These are phyloP conservation scores for Melanotaenia pygmaea DNA, from an alignment of 2,797 vertebrate species.

Conservation along the genomic window DNA sequence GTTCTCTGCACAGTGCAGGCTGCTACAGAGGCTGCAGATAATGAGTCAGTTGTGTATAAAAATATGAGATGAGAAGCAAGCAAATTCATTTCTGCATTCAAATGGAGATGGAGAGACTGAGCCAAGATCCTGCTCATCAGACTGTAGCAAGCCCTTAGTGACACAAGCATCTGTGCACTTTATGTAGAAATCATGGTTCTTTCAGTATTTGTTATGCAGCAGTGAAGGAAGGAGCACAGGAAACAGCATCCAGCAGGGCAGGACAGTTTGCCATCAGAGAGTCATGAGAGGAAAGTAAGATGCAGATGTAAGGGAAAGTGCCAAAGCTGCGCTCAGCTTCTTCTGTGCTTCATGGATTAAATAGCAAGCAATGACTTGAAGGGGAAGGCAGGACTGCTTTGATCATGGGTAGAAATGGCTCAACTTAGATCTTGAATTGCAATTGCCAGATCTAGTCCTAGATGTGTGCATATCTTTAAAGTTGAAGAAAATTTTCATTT, in stretches of 20 bases:
- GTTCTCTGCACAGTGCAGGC: slow-evolving; percentile 43
- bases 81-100: slow-evolving; percentile 51
- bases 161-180: slow-evolving; percentile 54
- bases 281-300: slow-evolving; percentile 37
- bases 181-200: slow-evolving; percentile 36
- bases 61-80: slow-evolving; percentile 42
- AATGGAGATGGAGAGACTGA: slow-evolving; percentile 48
- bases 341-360: slow-evolving; percentile 42
- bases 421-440: slow-evolving; percentile 43
- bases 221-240: slow-evolving; percentile 13
- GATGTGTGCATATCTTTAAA: slow-evolving; percentile 22
- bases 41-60: slow-evolving; percentile 58
- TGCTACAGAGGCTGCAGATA: slow-evolving; percentile 46
- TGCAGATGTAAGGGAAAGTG: slow-evolving; percentile 24
- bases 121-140: slow-evolving; percentile 42
- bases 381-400: slow-evolving; percentile 31
- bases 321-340: slow-evolving; percentile 42
- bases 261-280: slow-evolving; percentile 29
- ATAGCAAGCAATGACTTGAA: slow-evolving; percentile 39
- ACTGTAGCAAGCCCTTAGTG: slow-evolving; percentile 35
- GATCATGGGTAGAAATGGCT: slow-evolving; percentile 47
- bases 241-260: slow-evolving; percentile 32
- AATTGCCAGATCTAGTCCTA: slow-evolving; percentile 32
- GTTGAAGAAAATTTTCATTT: slow-evolving; percentile 20
- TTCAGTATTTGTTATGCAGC: slow-evolving; percentile 12